A percentile compares a stretch with the other conserved stretches of the same genome.
These are phyloP conservation scores for Sakesphorus luctuosus DNA, from an alignment of 2,113 vertebrate genomes.

Conservation along the genomic window DNA sequence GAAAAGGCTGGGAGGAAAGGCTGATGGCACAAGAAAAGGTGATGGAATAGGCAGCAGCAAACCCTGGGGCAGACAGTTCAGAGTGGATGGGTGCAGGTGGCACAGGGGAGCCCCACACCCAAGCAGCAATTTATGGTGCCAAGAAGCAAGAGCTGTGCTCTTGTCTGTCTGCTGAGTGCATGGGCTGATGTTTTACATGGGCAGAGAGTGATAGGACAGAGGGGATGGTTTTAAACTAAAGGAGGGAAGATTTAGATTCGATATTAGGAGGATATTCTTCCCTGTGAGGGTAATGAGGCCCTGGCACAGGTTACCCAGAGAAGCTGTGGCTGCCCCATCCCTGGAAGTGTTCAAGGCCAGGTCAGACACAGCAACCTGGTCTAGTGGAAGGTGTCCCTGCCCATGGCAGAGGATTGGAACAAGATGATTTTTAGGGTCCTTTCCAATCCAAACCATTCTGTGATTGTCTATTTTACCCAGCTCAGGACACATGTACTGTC, in stretches of 20 bases:
- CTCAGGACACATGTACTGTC: neutral
- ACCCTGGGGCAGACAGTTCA: neutral
- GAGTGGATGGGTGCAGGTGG: neutral
- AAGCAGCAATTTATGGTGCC: neutral
- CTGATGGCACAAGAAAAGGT: neutral
- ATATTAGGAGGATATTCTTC: neutral
- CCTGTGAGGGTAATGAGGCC: neutral
- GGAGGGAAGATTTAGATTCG: neutral
- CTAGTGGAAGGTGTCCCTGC: neutral
- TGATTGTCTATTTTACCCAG: neutral
- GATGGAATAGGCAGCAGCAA: neutral
- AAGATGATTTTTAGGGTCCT: neutral
- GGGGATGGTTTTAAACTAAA: neutral
- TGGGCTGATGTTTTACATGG: neutral
- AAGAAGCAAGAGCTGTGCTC: neutral
- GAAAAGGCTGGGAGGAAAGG: neutral
- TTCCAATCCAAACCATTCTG: neutral
- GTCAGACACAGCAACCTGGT: accelerated
- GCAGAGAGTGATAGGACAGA: neutral
- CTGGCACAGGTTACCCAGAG: neutral
- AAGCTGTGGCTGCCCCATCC: neutral
- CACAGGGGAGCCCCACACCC: neutral
- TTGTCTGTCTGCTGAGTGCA: neutral
- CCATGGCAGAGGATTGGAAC: neutral
- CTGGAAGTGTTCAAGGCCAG: neutral